phyloP scores from a whole-genome alignment of 2,888 invertebrate genomes.

The Xestia rhomboidea region DNA sequence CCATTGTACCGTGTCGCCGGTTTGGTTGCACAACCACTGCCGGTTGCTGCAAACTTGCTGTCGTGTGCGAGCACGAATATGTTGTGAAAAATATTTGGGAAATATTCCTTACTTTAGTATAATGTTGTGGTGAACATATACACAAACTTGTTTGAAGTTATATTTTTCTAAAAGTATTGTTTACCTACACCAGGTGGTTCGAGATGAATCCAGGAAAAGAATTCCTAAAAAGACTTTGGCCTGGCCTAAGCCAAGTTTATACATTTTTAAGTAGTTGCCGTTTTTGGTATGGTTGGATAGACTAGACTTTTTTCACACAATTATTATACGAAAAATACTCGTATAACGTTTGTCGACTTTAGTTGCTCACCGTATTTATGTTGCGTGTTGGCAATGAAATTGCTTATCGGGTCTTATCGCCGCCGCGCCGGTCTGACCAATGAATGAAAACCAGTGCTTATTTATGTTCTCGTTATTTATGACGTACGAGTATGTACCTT shows the following conservation, averaged over 20 bases:
- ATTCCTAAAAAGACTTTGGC: no score
- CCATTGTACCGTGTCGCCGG: conserved; percentile 59
- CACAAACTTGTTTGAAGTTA: background rate
- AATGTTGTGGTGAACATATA: background rate
- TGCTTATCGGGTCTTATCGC: conserved; percentile 28
- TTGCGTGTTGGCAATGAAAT: conserved; percentile 15
- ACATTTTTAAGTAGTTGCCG: no score
- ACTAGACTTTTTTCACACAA: no score
- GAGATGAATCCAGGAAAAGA: no score
- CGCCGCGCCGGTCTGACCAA: background rate
- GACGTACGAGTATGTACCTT: background rate
- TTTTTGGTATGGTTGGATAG: no score
- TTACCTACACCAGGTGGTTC: no score
- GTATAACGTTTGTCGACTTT: no score
- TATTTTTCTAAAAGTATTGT: no score
- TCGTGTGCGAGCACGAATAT: conserved; percentile 13
- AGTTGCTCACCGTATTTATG: background rate
- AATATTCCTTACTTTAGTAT: conserved; percentile 17
- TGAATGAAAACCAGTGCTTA: conserved; percentile 23
- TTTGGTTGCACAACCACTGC: conserved; percentile 59
- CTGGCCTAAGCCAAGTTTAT: no score
- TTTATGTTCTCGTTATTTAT: background rate
- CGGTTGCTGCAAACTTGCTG: conserved; percentile 34
- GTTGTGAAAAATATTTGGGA: conserved; percentile 59
- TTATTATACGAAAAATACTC: no score